Percentiles rank a stretch among this genome's conserved stretches.
Conservation (phyloP, 1,140 invertebrate species). For the Aphaenogaster rudis region DNA sequence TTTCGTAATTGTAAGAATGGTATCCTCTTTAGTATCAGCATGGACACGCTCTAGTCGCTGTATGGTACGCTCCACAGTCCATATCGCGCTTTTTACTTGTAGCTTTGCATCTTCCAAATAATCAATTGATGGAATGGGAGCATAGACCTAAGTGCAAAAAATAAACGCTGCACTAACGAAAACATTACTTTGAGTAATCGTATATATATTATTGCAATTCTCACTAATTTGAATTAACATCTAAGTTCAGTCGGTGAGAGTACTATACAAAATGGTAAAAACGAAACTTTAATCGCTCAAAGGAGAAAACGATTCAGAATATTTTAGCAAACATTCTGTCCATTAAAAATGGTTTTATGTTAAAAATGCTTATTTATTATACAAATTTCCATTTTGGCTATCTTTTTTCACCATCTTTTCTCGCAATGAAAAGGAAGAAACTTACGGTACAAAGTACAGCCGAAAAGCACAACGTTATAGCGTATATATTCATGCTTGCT, state of each 20-base stretch:
- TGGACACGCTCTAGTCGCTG: background rate
- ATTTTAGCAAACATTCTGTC: background rate
- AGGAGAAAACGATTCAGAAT: background rate
- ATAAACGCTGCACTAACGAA: background rate
- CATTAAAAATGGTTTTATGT: background rate
- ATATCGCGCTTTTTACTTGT: background rate
- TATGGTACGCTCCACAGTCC: background rate
- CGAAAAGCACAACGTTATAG: background rate
- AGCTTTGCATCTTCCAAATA: background rate
- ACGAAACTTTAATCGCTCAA: background rate
- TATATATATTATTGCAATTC: background rate
- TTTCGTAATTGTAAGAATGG: background rate
- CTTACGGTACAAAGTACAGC: conserved; percentile 25
- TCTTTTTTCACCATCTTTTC: background rate
- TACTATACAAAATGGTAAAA: background rate
- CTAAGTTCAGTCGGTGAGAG: background rate
- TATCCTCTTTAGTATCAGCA: background rate
- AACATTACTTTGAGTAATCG: background rate
- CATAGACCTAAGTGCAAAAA: background rate
- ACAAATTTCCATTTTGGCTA: background rate
- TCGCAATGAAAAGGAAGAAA: background rate
- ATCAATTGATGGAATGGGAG: background rate
- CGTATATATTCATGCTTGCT: conserved; percentile 12
- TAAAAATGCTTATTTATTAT: conserved; percentile 13
- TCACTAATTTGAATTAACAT: background rate